Base-by-base conservation (phyloP, 2,797 vertebrate species). In the Rhabdophis nuchalis region DNA sequence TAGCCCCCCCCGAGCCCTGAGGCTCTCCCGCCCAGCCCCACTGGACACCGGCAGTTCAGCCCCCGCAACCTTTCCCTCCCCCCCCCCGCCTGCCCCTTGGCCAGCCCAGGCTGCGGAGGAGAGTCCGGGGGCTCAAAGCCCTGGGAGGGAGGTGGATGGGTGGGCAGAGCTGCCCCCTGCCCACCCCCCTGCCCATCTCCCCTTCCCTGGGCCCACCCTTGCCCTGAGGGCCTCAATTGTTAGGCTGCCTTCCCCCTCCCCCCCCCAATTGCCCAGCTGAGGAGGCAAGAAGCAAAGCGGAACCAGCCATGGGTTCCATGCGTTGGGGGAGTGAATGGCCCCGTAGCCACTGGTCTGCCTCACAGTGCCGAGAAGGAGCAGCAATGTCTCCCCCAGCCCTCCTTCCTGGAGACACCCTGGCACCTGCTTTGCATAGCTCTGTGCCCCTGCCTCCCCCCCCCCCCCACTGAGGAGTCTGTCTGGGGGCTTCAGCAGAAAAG, bases 11-110 rank as follows among this genome's bases (percentile, higher is more conserved):
- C 3, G 52, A 36, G 53, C 36, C 41, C 7, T 32, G 18, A 29
- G 2, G 11, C 13, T 41, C 64, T 16, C 64, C 14, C 3, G 64
- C n/a, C n/a, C 6, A 2, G 13, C n/a, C 85, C 25, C 13, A 16
- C 2, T n/a, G n/a, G n/a, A n/a, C n/a, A n/a, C n/a, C n/a, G n/a
- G n/a, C n/a, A n/a, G n/a, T n/a, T n/a, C n/a, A n/a, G n/a, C n/a
- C n/a, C n/a, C 32, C 97, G 98, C 96, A 98, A 98, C 46, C 97
- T 97, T 18, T 97, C 98, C 94, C 98, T 0, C 13, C 0, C 5
- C 27, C 5, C 27, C 46, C 32, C 50, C 25, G 57, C 57, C 57
- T 9, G 7, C 4, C 54, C 1, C 54, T 18, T 50, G 77, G 57
- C 16, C 0, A 7, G 25, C 56, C 13, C 52, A 8, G 64, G 61